Percentiles rank a stretch among this genome's conserved stretches.
phyloP scores from a whole-genome alignment of 2,113 vertebrate species.

The Sorex fumeus region DNA sequence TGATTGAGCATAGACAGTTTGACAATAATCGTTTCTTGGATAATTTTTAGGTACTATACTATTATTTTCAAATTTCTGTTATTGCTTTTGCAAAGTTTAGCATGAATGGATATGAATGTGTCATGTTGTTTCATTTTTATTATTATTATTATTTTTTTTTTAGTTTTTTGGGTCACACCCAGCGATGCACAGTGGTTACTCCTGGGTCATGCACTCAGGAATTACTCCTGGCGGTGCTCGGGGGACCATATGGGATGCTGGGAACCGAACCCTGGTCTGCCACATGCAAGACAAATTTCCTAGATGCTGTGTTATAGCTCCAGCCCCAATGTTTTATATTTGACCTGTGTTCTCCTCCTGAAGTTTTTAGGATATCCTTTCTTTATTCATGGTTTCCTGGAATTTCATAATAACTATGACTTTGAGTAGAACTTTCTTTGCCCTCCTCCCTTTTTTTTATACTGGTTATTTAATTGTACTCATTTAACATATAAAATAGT shows the following conservation, averaged over 20 bases:
- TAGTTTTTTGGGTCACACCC: too few species aligned
- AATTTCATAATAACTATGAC: not conserved
- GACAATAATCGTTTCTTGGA: conserved; percentile 10
- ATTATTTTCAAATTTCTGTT: conserved; percentile 43
- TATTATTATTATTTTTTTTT: conserved; percentile 58
- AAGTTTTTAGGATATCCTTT: conserved; percentile 48
- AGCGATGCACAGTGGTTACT: too few species aligned
- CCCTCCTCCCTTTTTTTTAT: not conserved
- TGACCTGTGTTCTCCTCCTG: conserved; percentile 38
- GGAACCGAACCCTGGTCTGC: too few species aligned
- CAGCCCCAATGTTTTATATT: conserved; percentile 51
- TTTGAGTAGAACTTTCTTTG: not conserved
- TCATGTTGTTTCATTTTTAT: too few species aligned
- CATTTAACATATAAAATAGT: conserved; percentile 9
- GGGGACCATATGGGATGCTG: too few species aligned
- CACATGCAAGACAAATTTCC: too few species aligned
- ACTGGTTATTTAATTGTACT: not conserved
- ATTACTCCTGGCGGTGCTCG: too few species aligned
- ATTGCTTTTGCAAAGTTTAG: conserved; percentile 10
- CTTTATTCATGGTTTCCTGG: conserved; percentile 38
- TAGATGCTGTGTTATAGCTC: too few species aligned
- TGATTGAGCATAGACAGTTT: not conserved
- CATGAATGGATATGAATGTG: not conserved
- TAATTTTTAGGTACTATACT: not conserved
- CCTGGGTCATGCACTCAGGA: too few species aligned